Evolutionary conservation across 2,797 vertebrate species (phyloP), one percentile per base, ranked within the genome.

Genomic region (Lacerta bilineata): DNA sequence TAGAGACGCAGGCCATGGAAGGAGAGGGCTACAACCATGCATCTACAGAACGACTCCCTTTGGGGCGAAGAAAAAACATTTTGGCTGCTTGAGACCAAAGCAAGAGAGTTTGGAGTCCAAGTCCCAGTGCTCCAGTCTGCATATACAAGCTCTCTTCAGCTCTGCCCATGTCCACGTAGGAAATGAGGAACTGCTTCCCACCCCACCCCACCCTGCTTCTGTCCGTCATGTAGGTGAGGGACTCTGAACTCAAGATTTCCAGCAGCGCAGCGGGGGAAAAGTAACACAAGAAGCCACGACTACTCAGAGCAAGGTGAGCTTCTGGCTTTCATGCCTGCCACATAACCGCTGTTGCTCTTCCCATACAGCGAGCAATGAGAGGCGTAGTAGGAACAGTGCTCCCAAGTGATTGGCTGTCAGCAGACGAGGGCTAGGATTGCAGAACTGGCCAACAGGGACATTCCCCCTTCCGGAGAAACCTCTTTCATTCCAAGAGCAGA

Each of bases 21-120:
- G 23, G 10, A 72, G 66, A 29, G 10, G 50, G 78, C 5, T 39
- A 18, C 17, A 50, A 41, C 27, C 79, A 55, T 77, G 71, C 71
- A 59, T 69, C 61, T 39, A 75, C 7, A 36, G 15, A 55, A 80
- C 5, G 9, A n/a, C n/a, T 43, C 20, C 50, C 46, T 41, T 33
- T 23, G 17, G 11, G 59, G 18, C 59, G 61, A 41, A 41, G 55
- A 55, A 43, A 84, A 87, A 90, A 82, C 27, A 0, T 94, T 96
- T 93, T 94, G 96, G 95, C 95, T 95, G 94, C 61, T 86, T 43
- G 61, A 76, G 84, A 68, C 5, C 1, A 0, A 77, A 50, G 17
- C 91, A 13, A 87, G 61, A 59, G 80, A 2, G 0, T 82, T 41
- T 46, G 17, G 0, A 0, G 36, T n/a, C 68, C 2, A n/a, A 8